phyloP scores from a whole-genome alignment of 2,797 vertebrate genomes.

The Enteromius mattozi region DNA sequence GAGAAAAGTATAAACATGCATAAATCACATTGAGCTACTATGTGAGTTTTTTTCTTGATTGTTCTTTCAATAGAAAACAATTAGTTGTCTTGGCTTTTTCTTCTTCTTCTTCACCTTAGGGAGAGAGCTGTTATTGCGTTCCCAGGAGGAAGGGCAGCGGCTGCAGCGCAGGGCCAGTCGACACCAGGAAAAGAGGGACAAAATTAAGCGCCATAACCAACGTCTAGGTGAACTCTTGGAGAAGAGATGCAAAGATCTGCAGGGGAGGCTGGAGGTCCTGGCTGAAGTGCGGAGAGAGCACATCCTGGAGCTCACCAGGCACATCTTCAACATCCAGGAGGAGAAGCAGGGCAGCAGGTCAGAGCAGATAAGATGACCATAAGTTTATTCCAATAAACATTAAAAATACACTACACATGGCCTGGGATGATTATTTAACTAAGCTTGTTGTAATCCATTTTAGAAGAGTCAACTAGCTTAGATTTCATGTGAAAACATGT shows the following conservation, averaged over 20 bases:
- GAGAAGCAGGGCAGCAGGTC: conserved; percentile 91
- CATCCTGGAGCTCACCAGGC: conserved; percentile 87
- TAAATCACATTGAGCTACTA: not conserved
- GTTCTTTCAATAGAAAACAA: too few relatives aligned
- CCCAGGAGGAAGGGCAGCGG: conserved; percentile 89
- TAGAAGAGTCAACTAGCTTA: not conserved
- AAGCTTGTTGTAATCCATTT: not conserved
- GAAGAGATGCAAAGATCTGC: conserved; percentile 81
- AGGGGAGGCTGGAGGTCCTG: conserved; percentile 80
- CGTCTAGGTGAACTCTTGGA: conserved; percentile 89
- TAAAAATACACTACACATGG: not conserved
- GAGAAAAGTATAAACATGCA: too few relatives aligned
- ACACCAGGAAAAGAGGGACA: conserved; percentile 94
- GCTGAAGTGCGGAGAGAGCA: conserved; percentile 82
- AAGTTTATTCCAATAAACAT: not conserved
- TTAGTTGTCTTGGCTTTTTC: too few relatives aligned
- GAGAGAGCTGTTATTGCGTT: conserved; percentile 82
- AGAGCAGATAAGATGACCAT: conserved; percentile 3
- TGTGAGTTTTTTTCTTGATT: not conserved
- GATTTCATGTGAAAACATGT: not conserved
- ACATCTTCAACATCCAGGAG: conserved; percentile 93
- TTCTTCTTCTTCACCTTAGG: conserved; percentile 71
- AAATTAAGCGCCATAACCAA: conserved; percentile 90
- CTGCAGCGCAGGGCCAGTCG: conserved; percentile 89
- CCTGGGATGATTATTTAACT: not conserved